Conservation (phyloP, 2,113 vertebrate genomes). For the Stegastes partitus region DNA sequence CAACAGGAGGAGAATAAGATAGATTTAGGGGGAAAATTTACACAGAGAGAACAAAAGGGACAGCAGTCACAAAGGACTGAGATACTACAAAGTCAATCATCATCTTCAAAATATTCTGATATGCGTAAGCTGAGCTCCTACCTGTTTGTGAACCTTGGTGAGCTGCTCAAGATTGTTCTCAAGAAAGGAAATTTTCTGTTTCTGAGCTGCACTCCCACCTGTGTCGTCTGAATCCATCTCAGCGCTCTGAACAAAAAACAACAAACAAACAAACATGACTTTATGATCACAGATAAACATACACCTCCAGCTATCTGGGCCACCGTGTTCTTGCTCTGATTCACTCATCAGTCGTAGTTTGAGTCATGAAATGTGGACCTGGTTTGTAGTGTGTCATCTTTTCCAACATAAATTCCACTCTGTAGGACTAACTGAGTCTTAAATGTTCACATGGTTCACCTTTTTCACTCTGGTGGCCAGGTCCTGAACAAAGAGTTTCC, state of each 20-base stretch:
- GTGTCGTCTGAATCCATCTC: conserved; percentile 97
- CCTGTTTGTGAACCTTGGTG: conserved; percentile 99
- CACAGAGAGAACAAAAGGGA: not conserved
- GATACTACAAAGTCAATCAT: too few species aligned
- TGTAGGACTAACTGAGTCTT: too few species aligned
- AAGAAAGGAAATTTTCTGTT: conserved; percentile 98
- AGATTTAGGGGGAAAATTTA: not conserved
- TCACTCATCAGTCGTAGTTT: too few species aligned
- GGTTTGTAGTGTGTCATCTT: too few species aligned
- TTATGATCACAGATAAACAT: too few species aligned
- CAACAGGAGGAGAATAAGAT: not conserved
- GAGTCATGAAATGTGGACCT: too few species aligned
- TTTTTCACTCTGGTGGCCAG: conserved; percentile 98
- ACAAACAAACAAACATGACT: not conserved
- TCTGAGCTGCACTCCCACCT: conserved; percentile 96
- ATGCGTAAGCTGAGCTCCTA: conserved; percentile 52
- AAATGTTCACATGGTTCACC: conserved; percentile 77
- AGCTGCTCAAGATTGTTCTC: conserved; percentile 99
- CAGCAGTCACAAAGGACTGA: too few species aligned
- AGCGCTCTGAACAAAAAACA: conserved; percentile 85
- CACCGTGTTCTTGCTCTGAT: too few species aligned
- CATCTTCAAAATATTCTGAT: too few species aligned
- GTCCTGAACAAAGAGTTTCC: conserved; percentile 98
- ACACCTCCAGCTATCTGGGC: too few species aligned
- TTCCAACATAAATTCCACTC: too few species aligned